phyloP scores from a whole-genome alignment of 2,113 vertebrate genomes.

The Grus americana region DNA sequence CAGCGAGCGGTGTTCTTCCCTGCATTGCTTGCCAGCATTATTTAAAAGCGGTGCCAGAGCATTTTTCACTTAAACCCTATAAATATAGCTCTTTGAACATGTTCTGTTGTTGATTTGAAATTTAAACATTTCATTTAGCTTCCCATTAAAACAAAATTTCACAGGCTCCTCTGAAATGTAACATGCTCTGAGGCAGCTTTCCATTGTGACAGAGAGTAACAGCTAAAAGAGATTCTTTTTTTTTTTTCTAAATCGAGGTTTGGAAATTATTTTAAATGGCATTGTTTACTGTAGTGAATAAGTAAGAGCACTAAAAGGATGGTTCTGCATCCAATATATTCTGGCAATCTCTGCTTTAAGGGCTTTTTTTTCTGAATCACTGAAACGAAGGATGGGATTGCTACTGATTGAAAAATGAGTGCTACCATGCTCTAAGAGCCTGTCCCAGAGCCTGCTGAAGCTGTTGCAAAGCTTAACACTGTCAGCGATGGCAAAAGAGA shows the following conservation, averaged over 20 bases:
- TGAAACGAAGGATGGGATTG: constrained; percentile 8
- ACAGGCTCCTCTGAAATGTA: constrained; percentile 34
- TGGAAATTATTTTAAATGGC: constrained; percentile 50
- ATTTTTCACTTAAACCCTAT: constrained; percentile 61
- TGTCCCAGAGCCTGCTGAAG: neutral
- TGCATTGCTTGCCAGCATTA: constrained; percentile 27
- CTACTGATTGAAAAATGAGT: constrained; percentile 33
- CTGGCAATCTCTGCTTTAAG: constrained; percentile 13
- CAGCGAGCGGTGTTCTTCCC: constrained; percentile 42
- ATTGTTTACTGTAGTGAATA: constrained; percentile 45
- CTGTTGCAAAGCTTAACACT: neutral
- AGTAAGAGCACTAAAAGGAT: constrained; percentile 8
- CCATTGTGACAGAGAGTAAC: constrained; percentile 33
- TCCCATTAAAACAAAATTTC: constrained; percentile 48
- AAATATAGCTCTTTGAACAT: constrained; percentile 60
- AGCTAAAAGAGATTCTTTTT: neutral
- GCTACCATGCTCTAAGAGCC: neutral
- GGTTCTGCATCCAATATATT: constrained; percentile 37
- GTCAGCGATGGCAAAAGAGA: neutral
- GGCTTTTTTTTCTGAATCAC: neutral
- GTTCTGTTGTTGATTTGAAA: constrained; percentile 68
- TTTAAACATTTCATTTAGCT: constrained; percentile 62
- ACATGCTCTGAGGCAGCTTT: constrained; percentile 51
- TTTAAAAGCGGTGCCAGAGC: constrained; percentile 51
- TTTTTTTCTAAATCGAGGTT: constrained; percentile 22